These are phyloP conservation scores for Varanus komodoensis DNA, from an alignment of 2,113 vertebrate species.

Conservation along the genomic window DNA sequence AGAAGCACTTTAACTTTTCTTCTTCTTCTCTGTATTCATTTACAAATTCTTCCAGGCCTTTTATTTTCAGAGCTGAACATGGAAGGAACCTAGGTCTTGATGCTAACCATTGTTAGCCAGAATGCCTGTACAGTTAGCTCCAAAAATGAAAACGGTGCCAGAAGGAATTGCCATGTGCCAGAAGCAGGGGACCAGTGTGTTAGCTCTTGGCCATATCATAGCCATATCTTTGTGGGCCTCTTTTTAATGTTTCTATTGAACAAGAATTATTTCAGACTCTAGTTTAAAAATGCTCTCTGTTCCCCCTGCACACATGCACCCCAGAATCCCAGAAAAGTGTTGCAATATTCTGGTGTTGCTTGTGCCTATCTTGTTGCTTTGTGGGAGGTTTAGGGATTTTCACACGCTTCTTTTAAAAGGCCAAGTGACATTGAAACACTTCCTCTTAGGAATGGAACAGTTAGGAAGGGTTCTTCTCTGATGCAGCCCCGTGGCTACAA, in stretches of 20 bases:
- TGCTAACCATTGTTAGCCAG: not conserved
- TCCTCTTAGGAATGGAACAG: not conserved
- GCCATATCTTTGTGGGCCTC: not conserved
- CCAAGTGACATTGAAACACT: constrained; percentile 28
- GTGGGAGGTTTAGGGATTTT: constrained; percentile 45
- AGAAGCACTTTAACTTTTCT: not conserved
- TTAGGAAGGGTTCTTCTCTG: constrained; percentile 7
- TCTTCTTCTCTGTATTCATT: not conserved
- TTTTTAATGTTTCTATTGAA: not conserved
- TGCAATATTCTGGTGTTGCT: constrained; percentile 41
- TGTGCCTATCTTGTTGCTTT: constrained; percentile 39
- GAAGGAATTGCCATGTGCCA: not conserved
- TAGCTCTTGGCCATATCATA: not conserved
- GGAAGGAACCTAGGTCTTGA: not conserved
- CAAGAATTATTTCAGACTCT: not conserved
- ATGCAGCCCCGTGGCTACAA: constrained; percentile 25
- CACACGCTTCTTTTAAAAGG: constrained; percentile 45
- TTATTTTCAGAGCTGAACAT: not conserved
- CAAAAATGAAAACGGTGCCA: not conserved
- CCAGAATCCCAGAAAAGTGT: constrained; percentile 37
- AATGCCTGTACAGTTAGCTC: not conserved
- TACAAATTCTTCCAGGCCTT: not conserved
- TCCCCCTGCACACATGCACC: constrained; percentile 20
- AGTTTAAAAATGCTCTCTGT: constrained; percentile 21
- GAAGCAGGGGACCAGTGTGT: too few species aligned